These are phyloP conservation scores for Branchipolynoe longqiensis DNA, from an alignment of 2,888 invertebrate species.

Conservation along the genomic window DNA sequence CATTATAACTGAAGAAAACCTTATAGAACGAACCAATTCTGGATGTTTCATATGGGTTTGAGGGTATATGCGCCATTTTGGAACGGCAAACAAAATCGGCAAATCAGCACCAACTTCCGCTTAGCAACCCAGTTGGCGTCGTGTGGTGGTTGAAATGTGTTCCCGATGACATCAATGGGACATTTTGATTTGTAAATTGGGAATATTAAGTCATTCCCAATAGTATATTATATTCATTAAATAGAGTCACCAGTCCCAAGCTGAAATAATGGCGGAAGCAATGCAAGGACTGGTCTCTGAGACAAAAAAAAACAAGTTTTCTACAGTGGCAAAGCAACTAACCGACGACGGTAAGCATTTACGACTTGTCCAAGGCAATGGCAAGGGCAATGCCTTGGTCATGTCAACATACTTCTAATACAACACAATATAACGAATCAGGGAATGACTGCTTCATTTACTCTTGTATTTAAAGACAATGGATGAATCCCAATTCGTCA, in stretches of 20 bases:
- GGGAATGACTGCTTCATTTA: no score
- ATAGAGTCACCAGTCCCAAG: conserved; percentile 23
- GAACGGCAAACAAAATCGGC: conserved; percentile 28
- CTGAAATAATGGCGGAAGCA: conserved; percentile 74
- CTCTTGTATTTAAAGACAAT: no score
- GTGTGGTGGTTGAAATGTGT: conserved; percentile 13
- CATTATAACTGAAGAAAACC: no score
- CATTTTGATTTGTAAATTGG: conserved; percentile 1
- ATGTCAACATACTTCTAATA: no score
- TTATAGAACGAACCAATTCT: no score
- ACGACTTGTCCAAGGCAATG: no score
- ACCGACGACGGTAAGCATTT: conserved; percentile 78
- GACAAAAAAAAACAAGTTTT: conserved; percentile 78
- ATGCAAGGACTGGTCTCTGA: conserved; percentile 77
- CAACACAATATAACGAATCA: no score
- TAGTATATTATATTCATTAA: background rate
- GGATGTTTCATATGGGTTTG: conserved; percentile 26
- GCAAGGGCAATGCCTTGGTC: no score
- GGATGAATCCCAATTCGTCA: no score
- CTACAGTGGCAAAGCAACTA: conserved; percentile 73
- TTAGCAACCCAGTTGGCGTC: conserved; percentile 49
- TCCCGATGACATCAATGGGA: conserved; percentile 15
- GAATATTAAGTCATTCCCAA: background rate
- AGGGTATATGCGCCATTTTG: conserved; percentile 38
- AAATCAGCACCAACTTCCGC: conserved; percentile 43